Evolutionary conservation across 2,113 vertebrate genomes (phyloP), one percentile per base, ranked within the genome.

Genomic region (Myrmophylax atrothorax): DNA sequence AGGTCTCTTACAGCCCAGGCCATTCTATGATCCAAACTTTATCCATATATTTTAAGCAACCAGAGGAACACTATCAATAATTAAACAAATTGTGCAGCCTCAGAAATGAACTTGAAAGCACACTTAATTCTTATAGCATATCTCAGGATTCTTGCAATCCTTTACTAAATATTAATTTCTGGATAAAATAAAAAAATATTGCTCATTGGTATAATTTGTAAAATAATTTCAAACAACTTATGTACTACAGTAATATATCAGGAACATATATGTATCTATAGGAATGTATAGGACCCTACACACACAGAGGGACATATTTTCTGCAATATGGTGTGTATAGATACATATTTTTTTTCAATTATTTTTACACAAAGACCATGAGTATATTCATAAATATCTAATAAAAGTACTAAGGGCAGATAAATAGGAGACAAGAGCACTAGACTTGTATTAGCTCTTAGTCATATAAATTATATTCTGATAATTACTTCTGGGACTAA

Each of bases 311-410:
- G 15, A 18, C 3, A 16, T 19, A 25, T 70, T 79, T 79, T 49
- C 46, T 76, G 31, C n/a, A 92, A 67, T 56, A 52, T 0, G 28
- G 2, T 49, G 3, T 35, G 2, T 28, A 0, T 29, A 5, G 19
- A 42, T 52, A 9, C 14, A 18, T 14, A 25, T 29, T 12, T 9
- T 42, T 72, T 49, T 37, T 29, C 55, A 56, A 15, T 31, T 64
- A 28, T 85, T 75, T 86, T 6, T 24, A 31, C 11, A 8, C 79
- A 56, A 14, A 38, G 18, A 85, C 3, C 0, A 0, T n/a, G 23
- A 66, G 3, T 46, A 4, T 63, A 63, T 88, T 68, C 11, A 55
- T 47, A 10, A 63, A 18, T 17, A 12, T 3, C 10, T 52, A 66
- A 60, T 58, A n/a, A 24, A 53, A 67, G 4, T 62, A 78, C 9